Conservation (phyloP, 2,113 vertebrate genomes). For the Serilophus lunatus region DNA sequence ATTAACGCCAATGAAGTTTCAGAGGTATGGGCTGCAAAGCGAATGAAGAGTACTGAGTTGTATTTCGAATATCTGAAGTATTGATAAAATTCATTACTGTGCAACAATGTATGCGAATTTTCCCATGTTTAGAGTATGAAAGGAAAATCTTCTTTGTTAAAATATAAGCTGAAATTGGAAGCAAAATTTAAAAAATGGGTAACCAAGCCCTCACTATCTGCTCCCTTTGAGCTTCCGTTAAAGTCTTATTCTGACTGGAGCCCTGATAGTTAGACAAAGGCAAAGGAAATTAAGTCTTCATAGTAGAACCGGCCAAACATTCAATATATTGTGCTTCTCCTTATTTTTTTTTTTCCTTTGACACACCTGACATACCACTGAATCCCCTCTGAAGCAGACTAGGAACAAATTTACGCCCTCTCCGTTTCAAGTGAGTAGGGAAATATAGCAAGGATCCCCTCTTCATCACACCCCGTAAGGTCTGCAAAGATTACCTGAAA, state of each 20-base stretch:
- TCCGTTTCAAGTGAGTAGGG: not conserved
- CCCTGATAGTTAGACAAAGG: not conserved
- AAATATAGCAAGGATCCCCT: not conserved
- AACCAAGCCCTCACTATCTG: not conserved
- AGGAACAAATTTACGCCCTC: not conserved
- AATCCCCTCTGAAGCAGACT: not conserved
- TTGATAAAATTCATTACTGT: not conserved
- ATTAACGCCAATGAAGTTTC: conserved; percentile 65
- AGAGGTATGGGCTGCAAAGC: not conserved
- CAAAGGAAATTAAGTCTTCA: not conserved
- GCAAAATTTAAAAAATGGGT: not conserved
- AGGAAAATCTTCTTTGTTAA: not conserved
- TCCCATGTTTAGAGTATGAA: not conserved
- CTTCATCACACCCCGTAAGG: not conserved
- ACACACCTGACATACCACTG: conserved; percentile 38
- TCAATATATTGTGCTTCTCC: not conserved
- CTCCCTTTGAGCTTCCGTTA: not conserved
- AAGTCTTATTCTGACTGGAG: not conserved
- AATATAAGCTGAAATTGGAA: not conserved
- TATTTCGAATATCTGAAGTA: not conserved
- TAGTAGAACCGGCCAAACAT: not conserved
- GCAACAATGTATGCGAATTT: not conserved
- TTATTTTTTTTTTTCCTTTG: not conserved
- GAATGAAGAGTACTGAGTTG: not conserved
- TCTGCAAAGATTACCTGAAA: not conserved